Evolutionary conservation across 2,797 vertebrate genomes (phyloP).

Genomic region (Sebastes hopkinsi): DNA sequence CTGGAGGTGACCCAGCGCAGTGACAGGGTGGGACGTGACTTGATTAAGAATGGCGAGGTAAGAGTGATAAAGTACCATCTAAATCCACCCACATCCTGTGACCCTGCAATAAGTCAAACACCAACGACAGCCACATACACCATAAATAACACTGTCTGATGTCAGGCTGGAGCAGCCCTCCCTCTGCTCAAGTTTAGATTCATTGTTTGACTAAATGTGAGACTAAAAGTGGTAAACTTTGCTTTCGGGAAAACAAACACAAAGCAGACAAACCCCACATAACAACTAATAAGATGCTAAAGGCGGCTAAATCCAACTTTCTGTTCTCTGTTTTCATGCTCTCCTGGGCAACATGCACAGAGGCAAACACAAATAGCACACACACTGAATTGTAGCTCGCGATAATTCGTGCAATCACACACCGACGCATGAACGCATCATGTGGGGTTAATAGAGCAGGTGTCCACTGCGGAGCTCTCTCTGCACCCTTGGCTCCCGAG

Average conservation of each 20-base stretch:
- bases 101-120: constrained; percentile 79
- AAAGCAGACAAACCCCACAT: constrained; percentile 26
- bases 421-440: constrained; percentile 61
- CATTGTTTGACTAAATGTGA: constrained; percentile 43
- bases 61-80: constrained; percentile 79
- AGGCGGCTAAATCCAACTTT: constrained; percentile 32
- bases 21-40: constrained; percentile 75
- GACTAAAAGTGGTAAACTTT: constrained; percentile 51
- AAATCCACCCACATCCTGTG: constrained; percentile 77
- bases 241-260: constrained; percentile 53
- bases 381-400: constrained; percentile 19
- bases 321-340: constrained; percentile 21
- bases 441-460: constrained; percentile 81
- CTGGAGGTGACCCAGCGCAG: constrained; percentile 76
- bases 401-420: constrained; percentile 60
- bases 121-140: constrained; percentile 60
- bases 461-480: constrained; percentile 71
- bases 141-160: constrained; percentile 72
- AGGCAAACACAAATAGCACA: constrained; percentile 35
- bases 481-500: constrained; percentile 56
- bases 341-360: constrained; percentile 12
- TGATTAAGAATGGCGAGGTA: constrained; percentile 73
- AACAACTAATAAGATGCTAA: constrained; percentile 43
- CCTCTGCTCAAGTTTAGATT: constrained; percentile 48
- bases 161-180: constrained; percentile 44